Evolutionary conservation across 2,113 vertebrate species (phyloP).

Genomic region (Heptranchias perlo): DNA sequence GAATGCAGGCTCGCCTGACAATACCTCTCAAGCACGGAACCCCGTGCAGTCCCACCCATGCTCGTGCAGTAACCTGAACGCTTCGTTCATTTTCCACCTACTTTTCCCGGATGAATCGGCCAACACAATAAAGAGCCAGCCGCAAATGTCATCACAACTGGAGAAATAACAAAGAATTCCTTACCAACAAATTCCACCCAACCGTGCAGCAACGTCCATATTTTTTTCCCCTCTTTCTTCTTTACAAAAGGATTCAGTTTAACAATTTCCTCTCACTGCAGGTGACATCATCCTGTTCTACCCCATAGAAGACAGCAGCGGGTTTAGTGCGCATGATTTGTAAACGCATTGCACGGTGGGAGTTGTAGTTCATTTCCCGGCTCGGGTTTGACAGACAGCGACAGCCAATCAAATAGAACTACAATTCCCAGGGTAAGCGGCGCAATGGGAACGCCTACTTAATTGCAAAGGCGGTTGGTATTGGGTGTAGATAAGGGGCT

Average conservation of each 20-base stretch:
- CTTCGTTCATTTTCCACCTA: constrained; percentile 50
- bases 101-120: constrained; percentile 39
- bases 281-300: constrained; percentile 65
- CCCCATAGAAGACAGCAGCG: constrained; percentile 48
- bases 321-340: constrained; percentile 48
- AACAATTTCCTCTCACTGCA: constrained; percentile 54
- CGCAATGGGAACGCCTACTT: neutral
- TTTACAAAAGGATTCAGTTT: constrained; percentile 54
- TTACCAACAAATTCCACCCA: constrained; percentile 60
- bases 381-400: neutral
- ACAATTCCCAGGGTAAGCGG: neutral
- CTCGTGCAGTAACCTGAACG: constrained; percentile 48
- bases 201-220: constrained; percentile 49
- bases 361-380: constrained; percentile 43
- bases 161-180: neutral
- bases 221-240: constrained; percentile 45
- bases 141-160: neutral
- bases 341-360: constrained; percentile 45
- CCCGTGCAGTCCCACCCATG: constrained; percentile 46
- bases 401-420: neutral
- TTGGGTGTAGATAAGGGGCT: neutral
- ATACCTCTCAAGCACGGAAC: neutral
- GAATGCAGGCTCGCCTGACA: neutral
- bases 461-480: neutral
- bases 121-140: constrained; percentile 15